These are phyloP conservation scores for Lathamus discolor DNA, from an alignment of 2,113 vertebrate species.

Conservation along the genomic window DNA sequence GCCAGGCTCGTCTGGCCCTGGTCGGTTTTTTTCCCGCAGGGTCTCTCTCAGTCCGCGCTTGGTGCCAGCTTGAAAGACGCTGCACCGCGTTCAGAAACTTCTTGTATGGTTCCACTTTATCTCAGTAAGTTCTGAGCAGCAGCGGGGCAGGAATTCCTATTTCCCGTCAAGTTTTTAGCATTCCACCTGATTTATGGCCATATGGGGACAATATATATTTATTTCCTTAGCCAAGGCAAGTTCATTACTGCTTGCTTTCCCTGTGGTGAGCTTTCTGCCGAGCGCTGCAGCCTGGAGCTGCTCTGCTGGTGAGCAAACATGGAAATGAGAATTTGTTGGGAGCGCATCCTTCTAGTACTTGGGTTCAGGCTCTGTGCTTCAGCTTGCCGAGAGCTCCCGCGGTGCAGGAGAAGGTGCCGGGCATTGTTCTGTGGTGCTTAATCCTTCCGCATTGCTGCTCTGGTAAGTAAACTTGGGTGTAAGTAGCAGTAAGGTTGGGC, in stretches of 20 bases:
- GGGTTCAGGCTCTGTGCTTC: accelerated
- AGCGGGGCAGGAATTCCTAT: not conserved
- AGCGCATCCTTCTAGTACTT: not conserved
- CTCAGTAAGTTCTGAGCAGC: not conserved
- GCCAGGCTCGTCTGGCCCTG: accelerated
- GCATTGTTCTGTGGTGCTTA: not conserved
- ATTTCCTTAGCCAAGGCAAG: not conserved
- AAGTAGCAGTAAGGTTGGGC: not conserved
- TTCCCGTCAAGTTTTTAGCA: not conserved
- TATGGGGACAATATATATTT: not conserved
- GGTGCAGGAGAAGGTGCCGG: not conserved
- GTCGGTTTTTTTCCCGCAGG: accelerated
- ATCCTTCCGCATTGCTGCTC: not conserved
- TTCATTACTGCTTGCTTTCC: not conserved
- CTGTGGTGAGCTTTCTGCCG: not conserved
- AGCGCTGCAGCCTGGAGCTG: not conserved
- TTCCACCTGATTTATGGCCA: not conserved
- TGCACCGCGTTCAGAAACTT: not conserved
- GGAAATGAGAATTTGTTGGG: not conserved
- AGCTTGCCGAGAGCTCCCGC: not conserved
- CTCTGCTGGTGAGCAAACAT: not conserved
- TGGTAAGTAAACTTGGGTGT: accelerated
- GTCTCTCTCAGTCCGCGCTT: not conserved
- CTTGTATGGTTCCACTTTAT: not conserved
- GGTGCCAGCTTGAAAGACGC: not conserved